Conservation (phyloP, 1,140 invertebrate genomes). For the Neodiprion pinetum region DNA sequence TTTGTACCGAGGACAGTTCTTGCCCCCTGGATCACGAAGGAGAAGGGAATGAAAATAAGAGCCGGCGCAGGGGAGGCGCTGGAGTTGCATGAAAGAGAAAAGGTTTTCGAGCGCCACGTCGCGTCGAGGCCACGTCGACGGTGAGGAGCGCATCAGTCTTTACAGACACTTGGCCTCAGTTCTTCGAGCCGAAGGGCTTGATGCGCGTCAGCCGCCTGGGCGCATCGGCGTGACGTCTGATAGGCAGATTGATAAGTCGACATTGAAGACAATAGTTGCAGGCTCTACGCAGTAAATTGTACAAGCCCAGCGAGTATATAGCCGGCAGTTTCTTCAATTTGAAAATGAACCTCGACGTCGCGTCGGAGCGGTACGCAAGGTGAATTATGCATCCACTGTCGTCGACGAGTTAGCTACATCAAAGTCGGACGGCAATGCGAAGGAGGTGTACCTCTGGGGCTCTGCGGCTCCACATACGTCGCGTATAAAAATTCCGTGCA, state of each 20-base stretch:
- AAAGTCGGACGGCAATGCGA: background rate
- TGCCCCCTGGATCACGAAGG: background rate
- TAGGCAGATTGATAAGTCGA: conserved; percentile 7
- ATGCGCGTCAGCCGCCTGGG: background rate
- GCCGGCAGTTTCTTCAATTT: conserved; percentile 4
- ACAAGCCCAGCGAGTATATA: background rate
- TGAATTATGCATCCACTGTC: conserved; percentile 7
- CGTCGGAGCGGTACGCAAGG: background rate
- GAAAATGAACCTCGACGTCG: background rate
- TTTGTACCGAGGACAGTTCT: conserved; percentile 36
- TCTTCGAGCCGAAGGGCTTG: background rate
- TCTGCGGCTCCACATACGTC: background rate
- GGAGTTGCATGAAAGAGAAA: background rate
- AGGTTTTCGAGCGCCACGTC: conserved; percentile 3
- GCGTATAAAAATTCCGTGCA: background rate
- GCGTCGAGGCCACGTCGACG: background rate
- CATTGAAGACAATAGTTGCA: conserved; percentile 5
- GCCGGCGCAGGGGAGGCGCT: background rate
- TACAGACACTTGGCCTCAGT: background rate
- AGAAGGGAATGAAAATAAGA: background rate
- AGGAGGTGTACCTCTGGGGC: background rate
- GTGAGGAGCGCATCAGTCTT: background rate
- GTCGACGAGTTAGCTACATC: conserved; percentile 5
- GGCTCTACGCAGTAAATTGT: background rate
- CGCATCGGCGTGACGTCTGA: background rate